Evolutionary conservation across 2,113 vertebrate species (phyloP), one percentile per base, ranked within the genome.

Genomic region (Bubo blakistoni): DNA sequence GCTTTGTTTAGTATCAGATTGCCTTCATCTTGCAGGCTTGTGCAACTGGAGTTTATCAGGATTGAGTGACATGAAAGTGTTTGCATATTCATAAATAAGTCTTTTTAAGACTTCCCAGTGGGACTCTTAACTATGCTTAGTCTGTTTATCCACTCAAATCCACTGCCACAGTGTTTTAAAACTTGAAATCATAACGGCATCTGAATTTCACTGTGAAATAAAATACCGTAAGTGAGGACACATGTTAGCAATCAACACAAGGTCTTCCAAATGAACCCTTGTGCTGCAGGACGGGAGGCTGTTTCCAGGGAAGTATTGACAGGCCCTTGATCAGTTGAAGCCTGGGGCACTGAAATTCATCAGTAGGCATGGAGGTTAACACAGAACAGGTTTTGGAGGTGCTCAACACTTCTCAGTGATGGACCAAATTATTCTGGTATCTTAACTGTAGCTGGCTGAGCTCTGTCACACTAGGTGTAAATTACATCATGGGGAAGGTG

Each of bases 131-230:
- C 90, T 96, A 13, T 80, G 62, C 69, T 94, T 93, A 85, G 88
- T 92, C 90, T 96, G 40, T 91, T 96, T 97, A 92, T 92, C 84
- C 81, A 83, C 88, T 94, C 70, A 86, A 83, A 92, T 92, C 80
- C 81, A 51, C 82, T 29, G 5, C 51, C 97, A 15, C 34, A 81
- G 54, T 82, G 87, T 92, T 96, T 94, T 94, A 73, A 93, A 97
- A 65, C 63, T 77, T 76, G 69, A 83, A 87, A 92, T 84, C 57
- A 58, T 94, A 91, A 88, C 83, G 87, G 63, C 86, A 54, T 96
- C 90, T 81, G 92, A 96, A 96, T 94, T 94, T 96, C 79, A 52
- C 90, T n/a, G 6, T 91, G 95, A 97, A 97, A 97, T 97, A 87
- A 95, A 97, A 94, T 94, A 77, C 34, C 67, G 14, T 93, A 92